Evolutionary conservation across 2,888 invertebrate species (phyloP), one percentile per base, ranked within the genome.

Genomic region (Erebia palarica): DNA sequence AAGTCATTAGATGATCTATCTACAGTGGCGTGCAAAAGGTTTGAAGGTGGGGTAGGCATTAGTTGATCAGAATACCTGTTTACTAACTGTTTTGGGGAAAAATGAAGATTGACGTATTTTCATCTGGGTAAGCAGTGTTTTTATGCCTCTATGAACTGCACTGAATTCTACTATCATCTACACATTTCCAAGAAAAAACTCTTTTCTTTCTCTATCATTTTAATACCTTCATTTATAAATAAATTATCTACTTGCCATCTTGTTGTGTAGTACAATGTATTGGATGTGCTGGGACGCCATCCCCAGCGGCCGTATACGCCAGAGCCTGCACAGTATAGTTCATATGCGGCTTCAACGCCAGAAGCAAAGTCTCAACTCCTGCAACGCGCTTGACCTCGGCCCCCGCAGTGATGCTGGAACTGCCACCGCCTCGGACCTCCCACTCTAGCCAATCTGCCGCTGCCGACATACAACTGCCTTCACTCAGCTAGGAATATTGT

Each of bases 301-400:
- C 97, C 0, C 98, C 98, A 1, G 96, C 96, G 7, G 96, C 95
- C 0, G 98, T 98, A 82, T 96, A 97, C 10, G 97, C 97, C 80
- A 97, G 86, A 5, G 97, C 97, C 81, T 97, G 95, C 73, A 98
- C 94, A 58, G 97, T 97, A 87, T 98, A 98, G 91, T 98, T 98
- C 70, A 97, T 97, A 85, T 96, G 96, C 80, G 97, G 97, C 81
- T 95, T 95, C 75, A 98, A 90, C 5, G 96, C 96, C 78, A 97
- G 96, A 76, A 97, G 90, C 78, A 96, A 96, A 57, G 97, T 97
- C 84, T 97, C 97, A 47, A 96, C 95, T 78, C 96, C 96, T 63
- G 96, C 95, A 57, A 96, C 97, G 68, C 96, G 94, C 84, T 97
- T 97, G 65, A 97, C 95, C 87, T 97, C 97, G 71, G 96, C 95